Evolutionary conservation across 2,113 vertebrate genomes (phyloP).

Genomic region (Paratilapia polleni): DNA sequence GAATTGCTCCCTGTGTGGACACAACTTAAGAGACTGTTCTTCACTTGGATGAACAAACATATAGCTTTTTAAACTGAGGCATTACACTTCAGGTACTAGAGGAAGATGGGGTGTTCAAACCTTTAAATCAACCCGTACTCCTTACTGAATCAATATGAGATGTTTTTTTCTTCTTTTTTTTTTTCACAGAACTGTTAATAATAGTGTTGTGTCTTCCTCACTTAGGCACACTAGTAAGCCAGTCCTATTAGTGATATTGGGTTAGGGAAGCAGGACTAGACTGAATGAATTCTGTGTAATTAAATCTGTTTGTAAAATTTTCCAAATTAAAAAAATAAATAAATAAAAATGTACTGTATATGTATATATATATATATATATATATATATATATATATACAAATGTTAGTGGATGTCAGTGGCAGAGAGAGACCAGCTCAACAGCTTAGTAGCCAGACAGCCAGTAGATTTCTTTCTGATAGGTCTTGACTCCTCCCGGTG

Average conservation of each 20-base stretch:
- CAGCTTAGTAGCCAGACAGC: background rate
- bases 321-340: background rate
- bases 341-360: too few relatives aligned
- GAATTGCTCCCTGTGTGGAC: background rate
- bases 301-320: background rate
- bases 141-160: background rate
- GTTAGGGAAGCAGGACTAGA: background rate
- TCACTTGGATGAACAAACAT: background rate
- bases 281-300: too few relatives aligned
- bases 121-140: background rate
- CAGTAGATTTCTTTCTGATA: background rate
- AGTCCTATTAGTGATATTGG: background rate
- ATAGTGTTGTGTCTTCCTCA: background rate
- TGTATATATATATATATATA: too few relatives aligned
- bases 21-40: background rate
- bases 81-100: background rate
- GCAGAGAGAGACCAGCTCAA: background rate
- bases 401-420: background rate
- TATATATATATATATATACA: background rate
- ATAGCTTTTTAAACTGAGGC: background rate
- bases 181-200: background rate
- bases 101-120: too few relatives aligned
- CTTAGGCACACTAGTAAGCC: background rate
- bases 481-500: background rate
- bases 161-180: background rate